Base-by-base conservation (phyloP, 1,140 invertebrate genomes). In the Tribolium castaneum region DNA sequence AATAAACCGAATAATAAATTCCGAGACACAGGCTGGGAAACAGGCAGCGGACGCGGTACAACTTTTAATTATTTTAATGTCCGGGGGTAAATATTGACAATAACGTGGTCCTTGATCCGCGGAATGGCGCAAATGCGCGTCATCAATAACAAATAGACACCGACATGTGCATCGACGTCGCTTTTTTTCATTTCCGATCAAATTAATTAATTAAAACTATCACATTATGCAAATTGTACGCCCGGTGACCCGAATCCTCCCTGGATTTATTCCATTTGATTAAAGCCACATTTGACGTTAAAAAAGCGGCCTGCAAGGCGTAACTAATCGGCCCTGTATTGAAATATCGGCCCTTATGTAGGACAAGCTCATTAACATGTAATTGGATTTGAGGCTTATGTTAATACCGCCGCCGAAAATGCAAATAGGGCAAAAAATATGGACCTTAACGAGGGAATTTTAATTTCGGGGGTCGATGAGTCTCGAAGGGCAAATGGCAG, bases 341-440 rank as follows among this genome's bases (percentile, higher is more conserved):
- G 59, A 35, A 66, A 66, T 66, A 66, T 25, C 10, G 16, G 54
- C 10, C 12, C 59, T 66, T 66, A 14, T 66, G 25, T 66, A 30
- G 59, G 59, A 66, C 59, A 66, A 34, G 59, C 59, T 66, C 59
- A 66, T 66, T 66, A 66, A 66, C 59, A 66, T 66, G 59, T 66
- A 66, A 66, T 66, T 66, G 59, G 30, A 66, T 66, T 66, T 66
- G 59, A 3, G 59, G 30, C 10, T 66, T 66, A 66, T 66, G 59
- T 66, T 66, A 66, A 66, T 66, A 9, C 30, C 22, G 22, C n/a
- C 10, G 25, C 4, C 59, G 14, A 13, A 22, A 66, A 66, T 66
- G 59, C 59, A 66, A 66, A 66, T 66, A 30, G 2, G 30, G 25
- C 25, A 66, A 66, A 66, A 66, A 66, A 66, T 66, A 13, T 35